A percentile compares a stretch with the other conserved stretches of the same genome.
Evolutionary conservation across 2,797 vertebrate genomes (phyloP).

Genomic region (Benthosema pterotum): DNA sequence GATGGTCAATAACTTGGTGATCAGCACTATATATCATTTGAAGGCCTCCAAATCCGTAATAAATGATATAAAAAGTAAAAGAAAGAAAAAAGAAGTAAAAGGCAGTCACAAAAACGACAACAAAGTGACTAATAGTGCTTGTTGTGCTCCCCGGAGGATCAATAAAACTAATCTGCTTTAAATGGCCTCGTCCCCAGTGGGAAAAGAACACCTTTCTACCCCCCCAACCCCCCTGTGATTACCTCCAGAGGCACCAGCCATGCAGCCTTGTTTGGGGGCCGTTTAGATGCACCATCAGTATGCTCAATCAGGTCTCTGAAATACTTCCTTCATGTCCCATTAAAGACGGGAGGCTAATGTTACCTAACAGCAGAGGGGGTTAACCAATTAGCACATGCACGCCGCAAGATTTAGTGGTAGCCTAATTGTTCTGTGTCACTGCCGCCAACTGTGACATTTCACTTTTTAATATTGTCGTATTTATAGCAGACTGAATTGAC

Average conservation of each 20-base stretch:
- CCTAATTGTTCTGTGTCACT: too few species aligned
- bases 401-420: too few species aligned
- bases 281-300: conserved; percentile 6
- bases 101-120: background rate
- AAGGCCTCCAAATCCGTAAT: too few species aligned
- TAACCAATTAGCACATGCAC: too few species aligned
- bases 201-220: background rate
- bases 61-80: too few species aligned
- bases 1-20: too few species aligned
- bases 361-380: too few species aligned
- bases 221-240: background rate
- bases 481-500: too few species aligned
- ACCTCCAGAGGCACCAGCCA: background rate
- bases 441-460: too few species aligned
- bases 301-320: background rate
- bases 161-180: conserved; percentile 26
- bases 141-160: conserved; percentile 3
- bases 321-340: background rate
- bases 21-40: too few species aligned
- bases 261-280: background rate
- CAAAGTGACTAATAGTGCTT: background rate
- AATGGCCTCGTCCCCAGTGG: background rate
- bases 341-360: background rate
- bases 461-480: too few species aligned
- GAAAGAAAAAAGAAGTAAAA: background rate